Evolutionary conservation across 1,140 invertebrate genomes (phyloP).

Genomic region (Heliconius nattereri): DNA sequence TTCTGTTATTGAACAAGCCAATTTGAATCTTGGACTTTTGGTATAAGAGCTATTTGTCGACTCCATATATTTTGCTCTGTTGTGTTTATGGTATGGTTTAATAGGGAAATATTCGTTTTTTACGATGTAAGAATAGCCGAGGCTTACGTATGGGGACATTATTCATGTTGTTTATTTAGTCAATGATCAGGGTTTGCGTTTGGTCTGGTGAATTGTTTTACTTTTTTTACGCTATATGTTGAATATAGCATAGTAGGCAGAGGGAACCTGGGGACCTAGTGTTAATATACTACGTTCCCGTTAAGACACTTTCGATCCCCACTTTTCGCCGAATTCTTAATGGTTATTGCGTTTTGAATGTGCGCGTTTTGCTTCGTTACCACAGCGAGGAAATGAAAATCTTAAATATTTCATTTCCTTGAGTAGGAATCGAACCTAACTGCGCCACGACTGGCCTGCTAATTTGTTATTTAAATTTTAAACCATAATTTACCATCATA

Average conservation of each 20-base stretch:
- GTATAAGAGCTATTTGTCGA: background rate
- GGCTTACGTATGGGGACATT: conserved; percentile 68
- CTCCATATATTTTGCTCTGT: conserved; percentile 37
- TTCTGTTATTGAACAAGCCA: conserved; percentile 32
- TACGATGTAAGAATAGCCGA: conserved; percentile 71
- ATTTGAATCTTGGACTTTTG: conserved; percentile 40
- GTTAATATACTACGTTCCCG: too few relatives aligned
- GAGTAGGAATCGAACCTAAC: too few relatives aligned
- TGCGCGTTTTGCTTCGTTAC: too few relatives aligned
- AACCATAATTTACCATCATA: background rate
- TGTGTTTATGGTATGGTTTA: conserved; percentile 74
- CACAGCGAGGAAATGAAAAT: too few relatives aligned
- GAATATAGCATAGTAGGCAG: too few relatives aligned
- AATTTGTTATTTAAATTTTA: background rate
- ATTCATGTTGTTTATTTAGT: conserved; percentile 70
- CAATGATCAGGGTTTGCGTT: conserved; percentile 39
- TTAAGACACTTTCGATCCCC: too few relatives aligned
- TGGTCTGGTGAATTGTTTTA: background rate
- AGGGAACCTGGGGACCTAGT: too few relatives aligned
- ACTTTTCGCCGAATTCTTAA: too few relatives aligned
- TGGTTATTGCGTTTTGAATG: too few relatives aligned
- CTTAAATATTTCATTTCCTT: too few relatives aligned
- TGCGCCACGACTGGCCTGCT: too few relatives aligned
- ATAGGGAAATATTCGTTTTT: conserved; percentile 77
- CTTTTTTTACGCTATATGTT: background rate